Evolutionary conservation across 2,888 invertebrate genomes (phyloP), one percentile per base, ranked within the genome.

Genomic region (Hemistola chrysoprasaria): DNA sequence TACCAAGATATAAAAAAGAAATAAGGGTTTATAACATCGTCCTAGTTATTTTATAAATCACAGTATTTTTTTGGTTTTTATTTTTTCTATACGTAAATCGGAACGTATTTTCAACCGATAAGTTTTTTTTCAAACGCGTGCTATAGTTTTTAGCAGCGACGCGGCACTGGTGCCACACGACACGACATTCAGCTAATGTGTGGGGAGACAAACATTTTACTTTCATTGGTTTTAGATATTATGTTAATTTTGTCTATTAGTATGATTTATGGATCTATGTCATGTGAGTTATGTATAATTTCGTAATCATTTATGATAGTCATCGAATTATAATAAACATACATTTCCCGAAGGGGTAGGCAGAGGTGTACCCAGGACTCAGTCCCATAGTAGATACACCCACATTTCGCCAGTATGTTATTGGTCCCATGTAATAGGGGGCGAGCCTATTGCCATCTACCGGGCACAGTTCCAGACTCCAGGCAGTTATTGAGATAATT

Each of bases 151-250:
- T 74, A 76, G 65, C 64, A 63, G 33, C 65, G 40, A 37, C 75
- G 64, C 79, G 73, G 57, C 59, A 84, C 83, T 83, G 79, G 54
- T 57, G 42, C 45, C 65, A 62, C 55, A 51, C 66, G 63, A 62
- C 62, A 60, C 65, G 59, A 48, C 57, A 61, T 65, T 47, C 47
- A 51, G 47, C 59, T 54, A 47, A 42, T 49, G 65, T 62, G 68
- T 65, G 80, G 64, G 71, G 75, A 68, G 45, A 42, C 42, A 47
- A 76, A 75, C 77, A 70, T 75, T 76, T 61, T 59, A 68, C 74
- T 74, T 74, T 72, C 72, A 56, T 65, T 61, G 37, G 30, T 39
- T 36, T 33, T 54, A n/a, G n/a, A n/a, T n/a, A n/a, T 43, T 40
- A 52, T 53, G 43, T 34, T 22, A n/a, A n/a, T 32, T 21, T 32